Conservation (phyloP, 2,113 vertebrate genomes). For the Poeciliopsis occidentalis region DNA sequence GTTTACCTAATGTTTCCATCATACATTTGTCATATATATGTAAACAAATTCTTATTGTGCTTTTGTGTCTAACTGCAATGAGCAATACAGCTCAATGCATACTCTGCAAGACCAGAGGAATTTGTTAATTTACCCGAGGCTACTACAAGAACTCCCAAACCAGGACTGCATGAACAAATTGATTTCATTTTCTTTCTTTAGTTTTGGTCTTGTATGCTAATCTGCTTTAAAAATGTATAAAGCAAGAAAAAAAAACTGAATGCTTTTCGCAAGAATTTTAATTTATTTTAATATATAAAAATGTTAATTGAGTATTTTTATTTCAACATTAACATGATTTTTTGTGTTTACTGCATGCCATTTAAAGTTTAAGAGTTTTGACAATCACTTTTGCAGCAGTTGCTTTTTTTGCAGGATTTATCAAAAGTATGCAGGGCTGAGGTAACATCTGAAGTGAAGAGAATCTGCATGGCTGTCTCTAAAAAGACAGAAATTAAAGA, state of each 20-base stretch:
- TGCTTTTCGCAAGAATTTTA: not conserved
- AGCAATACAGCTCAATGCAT: too few species aligned
- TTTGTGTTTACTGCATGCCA: not conserved
- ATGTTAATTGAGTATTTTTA: not conserved
- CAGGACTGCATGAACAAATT: too few species aligned
- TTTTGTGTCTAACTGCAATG: too few species aligned
- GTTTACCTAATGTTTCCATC: not conserved
- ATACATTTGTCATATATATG: not conserved
- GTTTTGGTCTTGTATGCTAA: not conserved
- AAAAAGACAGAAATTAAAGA: not conserved
- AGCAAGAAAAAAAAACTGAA: not conserved
- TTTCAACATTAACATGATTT: not conserved
- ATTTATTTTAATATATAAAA: too few species aligned
- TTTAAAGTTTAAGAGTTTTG: not conserved
- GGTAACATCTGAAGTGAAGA: not conserved
- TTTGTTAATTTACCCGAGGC: too few species aligned
- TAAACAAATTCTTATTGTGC: too few species aligned
- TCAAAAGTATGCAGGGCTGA: not conserved
- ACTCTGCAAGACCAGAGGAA: too few species aligned
- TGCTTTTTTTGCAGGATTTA: not conserved
- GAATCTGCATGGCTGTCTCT: not conserved
- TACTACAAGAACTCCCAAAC: too few species aligned
- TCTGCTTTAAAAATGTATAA: not conserved
- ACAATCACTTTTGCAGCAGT: not conserved
- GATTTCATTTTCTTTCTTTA: too few species aligned